Conservation (phyloP, 53 echinoderm and acorn worm species). For the Temnopleurus reevesii region DNA sequence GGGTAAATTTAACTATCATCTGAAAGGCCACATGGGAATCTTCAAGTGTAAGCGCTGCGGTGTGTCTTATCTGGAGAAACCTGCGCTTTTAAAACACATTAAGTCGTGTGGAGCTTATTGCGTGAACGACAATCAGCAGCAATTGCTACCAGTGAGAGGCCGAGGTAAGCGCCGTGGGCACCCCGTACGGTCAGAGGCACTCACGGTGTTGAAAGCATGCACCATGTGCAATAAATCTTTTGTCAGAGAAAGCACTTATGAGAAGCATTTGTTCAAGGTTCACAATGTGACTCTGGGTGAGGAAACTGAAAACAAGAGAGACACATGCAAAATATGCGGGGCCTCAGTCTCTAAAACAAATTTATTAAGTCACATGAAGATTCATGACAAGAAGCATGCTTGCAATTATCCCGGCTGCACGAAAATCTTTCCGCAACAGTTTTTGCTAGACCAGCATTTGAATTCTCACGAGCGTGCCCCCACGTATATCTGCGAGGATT, state of each 20-base stretch:
- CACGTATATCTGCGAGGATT: not conserved
- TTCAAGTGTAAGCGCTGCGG: constrained; percentile 18
- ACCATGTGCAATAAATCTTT: not conserved
- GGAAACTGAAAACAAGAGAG: too few relatives aligned
- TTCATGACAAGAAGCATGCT: not conserved
- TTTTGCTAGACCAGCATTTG: too few relatives aligned
- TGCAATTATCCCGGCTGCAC: constrained; percentile 3
- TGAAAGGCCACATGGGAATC: not conserved
- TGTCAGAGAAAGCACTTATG: not conserved
- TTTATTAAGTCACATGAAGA: not conserved
- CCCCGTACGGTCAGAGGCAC: not conserved
- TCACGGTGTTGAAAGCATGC: not conserved
- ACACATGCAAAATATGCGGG: too few relatives aligned
- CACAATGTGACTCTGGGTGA: not conserved
- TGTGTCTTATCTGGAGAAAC: not conserved
- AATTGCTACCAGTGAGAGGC: too few relatives aligned
- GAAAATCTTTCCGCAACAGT: too few relatives aligned
- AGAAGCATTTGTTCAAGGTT: not conserved
- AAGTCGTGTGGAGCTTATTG: not conserved
- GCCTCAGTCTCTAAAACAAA: not conserved
- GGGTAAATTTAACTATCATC: constrained; percentile 24
- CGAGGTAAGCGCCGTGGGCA: not conserved
- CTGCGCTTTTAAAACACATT: not conserved
- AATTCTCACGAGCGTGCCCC: not conserved
- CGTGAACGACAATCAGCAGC: not conserved